These are phyloP conservation scores for Meteorus colon DNA, from an alignment of 2,888 invertebrate genomes.

Conservation along the genomic window DNA sequence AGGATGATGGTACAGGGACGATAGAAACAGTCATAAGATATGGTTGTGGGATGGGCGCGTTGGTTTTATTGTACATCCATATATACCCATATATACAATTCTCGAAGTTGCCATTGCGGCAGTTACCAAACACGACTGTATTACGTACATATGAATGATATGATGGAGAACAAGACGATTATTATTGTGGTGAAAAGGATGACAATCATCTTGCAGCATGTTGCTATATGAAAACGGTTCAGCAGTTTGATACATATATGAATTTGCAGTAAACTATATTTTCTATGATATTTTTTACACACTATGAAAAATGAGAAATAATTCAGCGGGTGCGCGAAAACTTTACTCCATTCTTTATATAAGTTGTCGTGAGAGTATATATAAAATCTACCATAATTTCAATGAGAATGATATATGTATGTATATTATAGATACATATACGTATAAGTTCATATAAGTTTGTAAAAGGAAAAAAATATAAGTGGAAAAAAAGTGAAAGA, in stretches of 20 bases:
- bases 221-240: background rate
- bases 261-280: background rate
- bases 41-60: conserved; percentile 55
- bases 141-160: conserved; percentile 27
- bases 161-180: conserved; percentile 8
- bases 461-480: background rate
- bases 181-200: conserved; percentile 3
- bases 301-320: conserved; percentile 16
- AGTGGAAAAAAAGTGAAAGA: background rate
- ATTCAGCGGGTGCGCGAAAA: background rate
- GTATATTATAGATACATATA: background rate
- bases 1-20: conserved; percentile 55
- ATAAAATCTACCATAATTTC: conserved; percentile 5
- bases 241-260: background rate
- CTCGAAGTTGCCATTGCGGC: conserved; percentile 28
- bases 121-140: conserved; percentile 37
- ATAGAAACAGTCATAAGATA: conserved; percentile 44
- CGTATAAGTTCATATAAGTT: background rate
- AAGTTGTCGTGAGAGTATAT: background rate
- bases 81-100: conserved; percentile 39
- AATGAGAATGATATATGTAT: background rate
- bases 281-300: background rate
- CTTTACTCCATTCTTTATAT: conserved; percentile 9
- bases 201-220: conserved; percentile 3
- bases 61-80: conserved; percentile 62